These are phyloP conservation scores for Borostomias antarcticus DNA, from an alignment of 2,797 vertebrate species.

Conservation along the genomic window DNA sequence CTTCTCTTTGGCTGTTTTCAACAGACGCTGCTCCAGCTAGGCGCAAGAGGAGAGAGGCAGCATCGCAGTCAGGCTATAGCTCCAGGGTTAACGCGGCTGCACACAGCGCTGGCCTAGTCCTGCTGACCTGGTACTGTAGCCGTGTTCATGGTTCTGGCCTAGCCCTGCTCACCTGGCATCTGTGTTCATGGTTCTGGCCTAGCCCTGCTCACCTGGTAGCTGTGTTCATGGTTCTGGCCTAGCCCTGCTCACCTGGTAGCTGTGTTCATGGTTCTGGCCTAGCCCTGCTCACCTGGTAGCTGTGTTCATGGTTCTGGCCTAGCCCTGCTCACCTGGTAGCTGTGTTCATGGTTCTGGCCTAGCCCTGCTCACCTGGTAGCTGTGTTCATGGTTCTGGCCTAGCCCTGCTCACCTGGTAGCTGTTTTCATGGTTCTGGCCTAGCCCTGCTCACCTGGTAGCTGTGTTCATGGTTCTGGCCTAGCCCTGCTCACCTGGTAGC, in stretches of 20 bases:
- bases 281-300: conserved; percentile 85
- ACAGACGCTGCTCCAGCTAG: conserved; percentile 95
- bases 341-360: conserved; percentile 98
- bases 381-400: conserved; percentile 98
- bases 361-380: conserved; percentile 85
- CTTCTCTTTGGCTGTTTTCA: conserved; percentile 99
- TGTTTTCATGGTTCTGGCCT: conserved; percentile 98
- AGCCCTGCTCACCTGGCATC: conserved; percentile 85
- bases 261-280: conserved; percentile 98
- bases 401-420: conserved; percentile 85
- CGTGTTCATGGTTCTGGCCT: conserved; percentile 98
- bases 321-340: conserved; percentile 85
- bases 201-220: conserved; percentile 85
- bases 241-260: conserved; percentile 85
- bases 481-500: conserved; percentile 85
- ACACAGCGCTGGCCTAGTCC: too few relatives aligned
- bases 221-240: conserved; percentile 98
- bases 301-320: conserved; percentile 98
- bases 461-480: conserved; percentile 98
- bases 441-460: conserved; percentile 85
- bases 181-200: conserved; percentile 98
- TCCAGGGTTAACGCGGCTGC: conserved; percentile 19
- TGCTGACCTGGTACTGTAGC: conserved; percentile 91
- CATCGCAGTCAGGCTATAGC: conserved; percentile 12
- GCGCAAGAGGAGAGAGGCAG: conserved; percentile 42